Evolutionary conservation across 2,113 vertebrate species (phyloP).

Genomic region (Triplophysa dalaica): DNA sequence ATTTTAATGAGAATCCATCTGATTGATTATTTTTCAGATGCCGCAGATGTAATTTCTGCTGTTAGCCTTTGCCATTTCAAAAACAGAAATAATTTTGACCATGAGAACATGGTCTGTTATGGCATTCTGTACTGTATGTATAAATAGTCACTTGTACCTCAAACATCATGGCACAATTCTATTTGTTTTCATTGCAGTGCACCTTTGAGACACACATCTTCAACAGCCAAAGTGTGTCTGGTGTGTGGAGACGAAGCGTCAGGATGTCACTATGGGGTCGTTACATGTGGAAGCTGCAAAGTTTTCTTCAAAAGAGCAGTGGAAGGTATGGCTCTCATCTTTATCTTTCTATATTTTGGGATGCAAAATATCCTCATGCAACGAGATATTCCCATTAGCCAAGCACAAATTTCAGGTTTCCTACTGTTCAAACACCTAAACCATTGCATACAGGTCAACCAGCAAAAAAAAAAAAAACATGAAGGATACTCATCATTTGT

Average conservation of each 20-base stretch:
- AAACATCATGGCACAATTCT: slow-evolving; percentile 27
- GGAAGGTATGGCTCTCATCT: slow-evolving; percentile 81
- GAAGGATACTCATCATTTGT: not conserved
- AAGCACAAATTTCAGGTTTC: not conserved
- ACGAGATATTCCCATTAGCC: not conserved
- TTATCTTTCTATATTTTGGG: not conserved
- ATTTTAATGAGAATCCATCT: not conserved
- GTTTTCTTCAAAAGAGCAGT: slow-evolving; percentile 99
- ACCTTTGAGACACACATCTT: slow-evolving; percentile 89
- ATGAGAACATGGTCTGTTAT: not conserved
- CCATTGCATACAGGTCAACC: not conserved
- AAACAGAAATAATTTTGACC: not conserved
- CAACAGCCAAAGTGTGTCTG: slow-evolving; percentile 96
- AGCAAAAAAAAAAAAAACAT: not conserved
- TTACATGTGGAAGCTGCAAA: slow-evolving; percentile 99
- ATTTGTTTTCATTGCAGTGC: slow-evolving; percentile 78
- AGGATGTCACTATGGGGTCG: slow-evolving; percentile 97
- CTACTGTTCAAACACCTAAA: not conserved
- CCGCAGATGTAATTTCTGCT: not conserved
- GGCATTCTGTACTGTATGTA: not conserved
- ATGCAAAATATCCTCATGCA: not conserved
- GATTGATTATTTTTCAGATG: not conserved
- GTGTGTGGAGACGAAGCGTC: slow-evolving; percentile 98
- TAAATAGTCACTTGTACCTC: not conserved
- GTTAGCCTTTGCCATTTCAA: not conserved